Evolutionary conservation across 2,797 vertebrate genomes (phyloP), one percentile per base, ranked within the genome.

Genomic region (Parauchenoglanis punctatus): DNA sequence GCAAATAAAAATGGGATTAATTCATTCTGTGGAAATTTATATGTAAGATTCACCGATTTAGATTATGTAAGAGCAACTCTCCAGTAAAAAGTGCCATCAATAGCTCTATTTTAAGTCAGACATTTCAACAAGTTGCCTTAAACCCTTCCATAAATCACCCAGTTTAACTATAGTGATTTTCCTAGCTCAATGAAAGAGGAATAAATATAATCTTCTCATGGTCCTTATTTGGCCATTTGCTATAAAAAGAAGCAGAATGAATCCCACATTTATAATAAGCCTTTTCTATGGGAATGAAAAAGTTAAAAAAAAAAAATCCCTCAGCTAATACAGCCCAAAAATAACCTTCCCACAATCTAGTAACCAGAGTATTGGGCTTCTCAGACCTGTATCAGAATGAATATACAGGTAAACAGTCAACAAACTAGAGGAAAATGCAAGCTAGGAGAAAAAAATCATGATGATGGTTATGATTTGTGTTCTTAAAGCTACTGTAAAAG

Each of bases 291-390:
- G 49, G 76, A 88, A 86, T 20, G 6, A 40, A 70, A 40, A 40
- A 20, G 68, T 70, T 70, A 20, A 40, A 31, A 70, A 70, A 40
- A 70, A 89, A 2, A 68, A 68, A 89, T 91, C 84, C 75, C 35
- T 84, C 40, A 72, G 87, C 88, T 65, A 91, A 88, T 86, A 68
- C 56, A 84, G 84, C 87, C 89, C 18, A 61, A 87, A 13, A 88
- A 89, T 85, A 89, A 85, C 90, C 84, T 84, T 31, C 65, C 92
- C 88, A 81, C 89, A 67, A 83, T 52, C 78, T 83, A 92, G 87
- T 90, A 94, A 93, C 85, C 63, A 75, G 86, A 93, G 61, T 72
- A 81, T 25, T 25, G 54, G 7, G 23, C 23, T 49, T 52, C 46
- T 4, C 44, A 13, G 25, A 75, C 25, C 44, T n/a, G 25, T 28